phyloP scores from a whole-genome alignment of 2,113 vertebrate genomes.

The Scortum barcoo region DNA sequence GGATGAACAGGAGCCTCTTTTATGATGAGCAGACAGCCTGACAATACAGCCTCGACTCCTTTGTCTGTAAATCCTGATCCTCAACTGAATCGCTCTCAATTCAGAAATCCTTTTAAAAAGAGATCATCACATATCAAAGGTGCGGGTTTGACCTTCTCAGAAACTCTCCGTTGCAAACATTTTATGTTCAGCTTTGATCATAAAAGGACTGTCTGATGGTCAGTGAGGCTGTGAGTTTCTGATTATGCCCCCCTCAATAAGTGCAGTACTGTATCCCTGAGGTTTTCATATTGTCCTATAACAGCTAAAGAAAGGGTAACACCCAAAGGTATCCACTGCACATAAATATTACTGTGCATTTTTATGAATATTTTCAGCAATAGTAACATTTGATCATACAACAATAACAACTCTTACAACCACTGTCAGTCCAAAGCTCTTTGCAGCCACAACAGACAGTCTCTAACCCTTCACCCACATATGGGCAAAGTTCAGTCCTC shows the following conservation, averaged over 20 bases:
- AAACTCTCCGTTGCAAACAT: background rate
- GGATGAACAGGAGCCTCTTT: background rate
- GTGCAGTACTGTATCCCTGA: background rate
- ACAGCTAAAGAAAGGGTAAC: background rate
- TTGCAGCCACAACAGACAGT: background rate
- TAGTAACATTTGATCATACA: background rate
- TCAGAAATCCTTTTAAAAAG: conserved; percentile 32
- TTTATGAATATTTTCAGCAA: background rate
- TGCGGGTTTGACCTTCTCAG: conserved; percentile 4
- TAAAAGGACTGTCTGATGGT: background rate
- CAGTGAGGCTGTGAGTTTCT: background rate
- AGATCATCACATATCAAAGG: conserved; percentile 32
- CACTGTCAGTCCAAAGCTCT: background rate
- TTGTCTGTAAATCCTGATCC: conserved; percentile 10
- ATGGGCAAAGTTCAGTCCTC: background rate
- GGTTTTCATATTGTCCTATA: background rate
- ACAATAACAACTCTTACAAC: background rate
- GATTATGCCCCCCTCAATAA: background rate
- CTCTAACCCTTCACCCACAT: background rate
- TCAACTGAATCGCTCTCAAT: conserved; percentile 12
- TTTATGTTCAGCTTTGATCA: conserved; percentile 6
- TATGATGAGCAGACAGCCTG: background rate
- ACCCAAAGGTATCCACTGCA: background rate
- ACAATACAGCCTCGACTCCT: conserved; percentile 3
- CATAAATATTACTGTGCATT: background rate